A percentile compares a stretch with the other conserved stretches of the same genome.
These are phyloP conservation scores for Ailurus styani DNA, from an alignment of 2,113 vertebrate genomes.

Conservation along the genomic window DNA sequence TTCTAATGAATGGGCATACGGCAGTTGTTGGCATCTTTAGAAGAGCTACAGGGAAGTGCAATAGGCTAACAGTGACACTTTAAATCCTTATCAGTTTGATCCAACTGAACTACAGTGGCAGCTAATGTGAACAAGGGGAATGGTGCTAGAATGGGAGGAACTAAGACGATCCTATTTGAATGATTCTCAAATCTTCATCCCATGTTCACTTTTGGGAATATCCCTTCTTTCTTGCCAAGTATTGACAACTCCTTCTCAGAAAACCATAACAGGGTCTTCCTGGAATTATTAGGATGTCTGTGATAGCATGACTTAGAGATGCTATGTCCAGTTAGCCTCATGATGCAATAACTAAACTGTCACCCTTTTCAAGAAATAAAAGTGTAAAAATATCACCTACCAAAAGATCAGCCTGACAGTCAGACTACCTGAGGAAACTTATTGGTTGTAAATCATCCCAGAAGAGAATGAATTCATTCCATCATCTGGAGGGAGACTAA, in stretches of 20 bases:
- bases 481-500: background rate
- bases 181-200: background rate
- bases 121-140: background rate
- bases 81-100: background rate
- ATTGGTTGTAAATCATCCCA: background rate
- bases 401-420: background rate
- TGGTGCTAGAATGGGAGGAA: background rate
- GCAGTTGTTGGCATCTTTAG: background rate
- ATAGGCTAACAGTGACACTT: background rate
- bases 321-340: background rate
- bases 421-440: background rate
- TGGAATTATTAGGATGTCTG: background rate
- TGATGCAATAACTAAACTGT: background rate
- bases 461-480: background rate
- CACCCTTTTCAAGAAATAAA: background rate
- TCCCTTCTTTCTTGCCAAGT: background rate
- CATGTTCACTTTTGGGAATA: background rate
- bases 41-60: background rate
- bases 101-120: background rate
- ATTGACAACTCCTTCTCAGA: background rate
- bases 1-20: background rate
- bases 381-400: background rate
- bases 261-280: background rate
- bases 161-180: background rate
- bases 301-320: background rate